These are phyloP conservation scores for Dendrolimus pini DNA, from an alignment of 2,888 invertebrate species.

Conservation along the genomic window DNA sequence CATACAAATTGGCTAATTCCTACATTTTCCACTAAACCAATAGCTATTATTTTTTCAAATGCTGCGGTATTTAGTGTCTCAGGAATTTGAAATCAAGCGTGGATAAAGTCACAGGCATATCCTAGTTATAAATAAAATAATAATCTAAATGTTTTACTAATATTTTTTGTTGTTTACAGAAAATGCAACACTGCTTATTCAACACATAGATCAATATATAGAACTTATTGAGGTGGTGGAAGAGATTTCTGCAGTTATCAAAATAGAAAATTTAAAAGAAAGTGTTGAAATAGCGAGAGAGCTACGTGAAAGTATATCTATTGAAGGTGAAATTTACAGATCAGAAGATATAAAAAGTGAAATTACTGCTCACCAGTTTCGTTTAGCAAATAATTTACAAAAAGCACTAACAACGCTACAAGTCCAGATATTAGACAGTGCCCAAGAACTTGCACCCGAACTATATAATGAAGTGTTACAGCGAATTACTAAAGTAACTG, in stretches of 20 bases:
- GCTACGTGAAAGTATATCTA: conserved; percentile 33
- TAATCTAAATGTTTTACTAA: neutral
- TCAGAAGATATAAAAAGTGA: conserved; percentile 11
- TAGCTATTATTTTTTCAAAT: too few relatives aligned
- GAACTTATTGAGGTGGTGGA: conserved; percentile 51
- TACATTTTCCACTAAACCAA: too few relatives aligned
- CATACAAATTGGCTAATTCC: too few relatives aligned
- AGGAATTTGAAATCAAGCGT: too few relatives aligned
- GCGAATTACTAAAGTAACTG: conserved; percentile 34
- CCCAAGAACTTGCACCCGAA: conserved; percentile 30
- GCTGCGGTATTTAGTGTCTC: too few relatives aligned
- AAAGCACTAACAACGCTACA: conserved; percentile 36
- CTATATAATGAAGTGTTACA: conserved; percentile 30
- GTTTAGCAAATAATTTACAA: conserved; percentile 39
- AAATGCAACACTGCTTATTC: conserved; percentile 28
- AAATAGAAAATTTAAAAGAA: conserved; percentile 39
- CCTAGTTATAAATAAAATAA: too few relatives aligned
- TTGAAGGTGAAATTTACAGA: conserved; percentile 15
- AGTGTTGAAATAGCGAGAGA: conserved; percentile 41
- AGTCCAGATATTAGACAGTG: conserved; percentile 34
- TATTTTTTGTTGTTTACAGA: conserved; percentile 30
- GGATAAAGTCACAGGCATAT: too few relatives aligned
- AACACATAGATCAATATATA: conserved; percentile 51
- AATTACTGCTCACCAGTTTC: conserved; percentile 21
- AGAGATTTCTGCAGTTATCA: conserved; percentile 43